These are phyloP conservation scores for Macaria liturata DNA, from an alignment of 2,888 invertebrate genomes.

Conservation along the genomic window DNA sequence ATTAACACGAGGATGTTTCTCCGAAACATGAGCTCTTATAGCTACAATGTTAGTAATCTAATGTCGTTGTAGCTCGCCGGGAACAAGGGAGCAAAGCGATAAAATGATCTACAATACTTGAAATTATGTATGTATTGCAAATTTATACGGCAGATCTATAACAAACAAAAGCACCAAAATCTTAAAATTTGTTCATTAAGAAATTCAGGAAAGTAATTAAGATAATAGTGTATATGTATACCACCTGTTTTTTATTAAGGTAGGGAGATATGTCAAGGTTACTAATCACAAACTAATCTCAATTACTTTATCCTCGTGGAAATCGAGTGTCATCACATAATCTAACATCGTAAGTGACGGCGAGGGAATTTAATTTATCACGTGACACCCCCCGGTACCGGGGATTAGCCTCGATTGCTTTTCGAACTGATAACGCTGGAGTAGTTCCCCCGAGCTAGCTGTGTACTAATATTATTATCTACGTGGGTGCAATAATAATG, in stretches of 20 bases:
- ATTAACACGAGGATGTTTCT: conserved; percentile 30
- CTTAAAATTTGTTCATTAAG: too few species aligned
- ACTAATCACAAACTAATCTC: too few species aligned
- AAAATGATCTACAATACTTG: too few species aligned
- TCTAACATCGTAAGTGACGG: conserved; percentile 21
- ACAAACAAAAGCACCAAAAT: too few species aligned
- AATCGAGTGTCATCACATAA: conserved; percentile 6
- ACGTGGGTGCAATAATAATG: conserved; percentile 1
- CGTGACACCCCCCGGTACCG: conserved; percentile 49
- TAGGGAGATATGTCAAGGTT: too few species aligned
- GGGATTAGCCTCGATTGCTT: conserved; percentile 53
- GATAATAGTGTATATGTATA: too few species aligned
- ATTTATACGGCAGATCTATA: too few species aligned
- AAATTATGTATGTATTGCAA: too few species aligned
- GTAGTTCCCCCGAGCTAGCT: conserved; percentile 12
- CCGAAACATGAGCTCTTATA: conserved; percentile 35
- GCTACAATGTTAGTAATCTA: conserved; percentile 44
- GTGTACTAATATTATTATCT: conserved; percentile 23
- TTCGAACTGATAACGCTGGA: conserved; percentile 38
- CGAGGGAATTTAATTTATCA: conserved; percentile 53
- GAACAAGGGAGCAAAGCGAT: not conserved
- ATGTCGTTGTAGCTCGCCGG: conserved; percentile 28
- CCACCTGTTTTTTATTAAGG: too few species aligned
- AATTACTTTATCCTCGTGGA: not conserved
- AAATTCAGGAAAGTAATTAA: too few species aligned